Conservation (phyloP, 2,888 invertebrate genomes). For the Ferrisia virgata region DNA sequence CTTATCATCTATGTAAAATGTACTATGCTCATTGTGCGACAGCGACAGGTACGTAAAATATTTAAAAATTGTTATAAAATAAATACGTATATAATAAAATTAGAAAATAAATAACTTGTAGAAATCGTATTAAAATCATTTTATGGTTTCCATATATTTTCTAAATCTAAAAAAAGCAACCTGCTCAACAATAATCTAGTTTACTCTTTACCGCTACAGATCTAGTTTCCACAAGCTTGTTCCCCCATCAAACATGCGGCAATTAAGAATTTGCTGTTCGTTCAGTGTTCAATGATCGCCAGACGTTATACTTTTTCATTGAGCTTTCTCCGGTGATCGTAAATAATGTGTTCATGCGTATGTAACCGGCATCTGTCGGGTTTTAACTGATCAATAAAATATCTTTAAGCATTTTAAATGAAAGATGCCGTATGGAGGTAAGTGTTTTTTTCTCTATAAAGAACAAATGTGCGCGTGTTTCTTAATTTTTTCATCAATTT, state of each 20-base stretch:
- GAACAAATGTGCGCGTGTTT: background rate
- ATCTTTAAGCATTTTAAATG: background rate
- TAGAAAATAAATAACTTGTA: conserved; percentile 3
- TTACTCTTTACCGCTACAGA: conserved; percentile 32
- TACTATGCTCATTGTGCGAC: background rate
- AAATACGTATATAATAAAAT: background rate
- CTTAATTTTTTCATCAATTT: conserved; percentile 2
- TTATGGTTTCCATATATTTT: conserved; percentile 27
- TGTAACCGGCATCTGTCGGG: background rate
- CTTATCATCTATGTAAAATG: too few relatives aligned
- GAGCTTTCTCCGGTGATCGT: conserved; percentile 42
- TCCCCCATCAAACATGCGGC: conserved; percentile 7
- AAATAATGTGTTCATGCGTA: conserved; percentile 37
- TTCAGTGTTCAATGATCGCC: background rate
- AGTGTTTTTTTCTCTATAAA: background rate
- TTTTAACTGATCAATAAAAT: conserved; percentile 17
- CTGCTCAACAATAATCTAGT: conserved; percentile 34
- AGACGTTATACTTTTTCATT: background rate
- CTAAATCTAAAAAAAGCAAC: conserved; percentile 40
- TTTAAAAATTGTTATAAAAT: background rate
- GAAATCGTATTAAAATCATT: background rate
- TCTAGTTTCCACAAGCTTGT: conserved; percentile 34
- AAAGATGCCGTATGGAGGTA: conserved; percentile 44
- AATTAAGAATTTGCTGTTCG: conserved; percentile 19
- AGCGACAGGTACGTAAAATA: background rate